Base-by-base conservation (phyloP, 2,113 vertebrate species). In the Zapornia atra region DNA sequence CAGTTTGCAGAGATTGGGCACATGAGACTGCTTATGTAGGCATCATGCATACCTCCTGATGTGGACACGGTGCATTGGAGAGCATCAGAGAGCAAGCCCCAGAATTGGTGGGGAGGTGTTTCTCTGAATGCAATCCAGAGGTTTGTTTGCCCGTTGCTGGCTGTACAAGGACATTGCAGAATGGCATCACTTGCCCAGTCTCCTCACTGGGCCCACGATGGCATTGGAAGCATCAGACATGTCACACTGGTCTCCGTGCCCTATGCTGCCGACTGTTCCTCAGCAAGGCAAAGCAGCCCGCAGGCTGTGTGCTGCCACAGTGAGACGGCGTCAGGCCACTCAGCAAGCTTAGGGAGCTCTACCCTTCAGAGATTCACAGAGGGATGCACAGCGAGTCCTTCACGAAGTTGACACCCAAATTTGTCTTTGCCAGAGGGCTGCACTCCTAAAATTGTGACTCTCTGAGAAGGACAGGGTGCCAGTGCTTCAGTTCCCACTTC, bases 151-250 rank as follows among this genome's bases (percentile, higher is more conserved):
- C 8, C 1, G 1, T 34, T 82, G 70, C n/a, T 25, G 44, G 9
- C 34, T 1, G 1, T 53, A 56, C 46, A 31, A 54, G 40, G 20
- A 5, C 2, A 5, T 69, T 90, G 65, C 0, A 4, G 36, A 70
- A 31, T 6, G 36, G 15, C 54, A 15, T 61, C n/a, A 3, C 50
- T 38, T n/a, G 12, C 26, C 21, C 24, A 24, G 34, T 48, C 18
- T 88, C 66, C 53, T 29, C 13, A 4, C 3, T 68, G 75, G 48
- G 9, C 48, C 16, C 3, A 0, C 33, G 59, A 3, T 0, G 0
- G 33, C 1, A 2, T 15, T 16, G 1, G 2, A 82, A 42, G 38
- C 22, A 15, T 24, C 1, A 15, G 54, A 42, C 12, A 4, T 13
- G n/a, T 11, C 24, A 0, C 1, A 6, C 8, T 11, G 28, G 5